Evolutionary conservation across 2,113 vertebrate species (phyloP).

Genomic region (Dipodomys merriami): DNA sequence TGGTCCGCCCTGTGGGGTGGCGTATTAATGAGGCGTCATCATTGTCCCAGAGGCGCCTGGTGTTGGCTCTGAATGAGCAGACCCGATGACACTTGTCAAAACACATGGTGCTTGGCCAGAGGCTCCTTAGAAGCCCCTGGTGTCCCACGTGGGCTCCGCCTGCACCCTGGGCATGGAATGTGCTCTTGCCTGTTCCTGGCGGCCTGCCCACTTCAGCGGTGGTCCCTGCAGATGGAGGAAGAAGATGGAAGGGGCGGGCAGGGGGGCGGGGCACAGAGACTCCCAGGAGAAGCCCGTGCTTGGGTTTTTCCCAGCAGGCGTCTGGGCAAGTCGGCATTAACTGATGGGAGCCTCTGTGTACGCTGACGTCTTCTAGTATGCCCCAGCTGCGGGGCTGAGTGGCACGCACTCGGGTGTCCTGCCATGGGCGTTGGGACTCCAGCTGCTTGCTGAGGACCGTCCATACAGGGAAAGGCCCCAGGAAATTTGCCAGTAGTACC

Average conservation of each 20-base stretch:
- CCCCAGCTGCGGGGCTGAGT: background rate
- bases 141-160: background rate
- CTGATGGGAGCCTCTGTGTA: background rate
- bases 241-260: no score
- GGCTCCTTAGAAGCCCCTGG: constrained; percentile 10
- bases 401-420: background rate
- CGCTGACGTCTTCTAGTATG: background rate
- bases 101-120: constrained; percentile 54
- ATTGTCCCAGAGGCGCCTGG: constrained; percentile 40
- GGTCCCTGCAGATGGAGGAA: background rate
- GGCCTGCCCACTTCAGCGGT: background rate
- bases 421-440: background rate
- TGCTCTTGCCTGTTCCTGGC: background rate
- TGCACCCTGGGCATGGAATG: background rate
- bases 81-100: constrained; percentile 60
- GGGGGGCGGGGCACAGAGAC: background rate
- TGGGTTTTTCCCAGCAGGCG: constrained; percentile 46
- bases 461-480: background rate
- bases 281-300: background rate
- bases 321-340: background rate
- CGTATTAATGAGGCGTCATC: constrained; percentile 6
- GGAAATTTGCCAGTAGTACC: no score
- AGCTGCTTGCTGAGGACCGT: background rate
- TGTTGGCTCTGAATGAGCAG: constrained; percentile 60
- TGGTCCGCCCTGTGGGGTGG: background rate